Base-by-base conservation (phyloP, 2,113 vertebrate species). In the Urocolius indicus region DNA sequence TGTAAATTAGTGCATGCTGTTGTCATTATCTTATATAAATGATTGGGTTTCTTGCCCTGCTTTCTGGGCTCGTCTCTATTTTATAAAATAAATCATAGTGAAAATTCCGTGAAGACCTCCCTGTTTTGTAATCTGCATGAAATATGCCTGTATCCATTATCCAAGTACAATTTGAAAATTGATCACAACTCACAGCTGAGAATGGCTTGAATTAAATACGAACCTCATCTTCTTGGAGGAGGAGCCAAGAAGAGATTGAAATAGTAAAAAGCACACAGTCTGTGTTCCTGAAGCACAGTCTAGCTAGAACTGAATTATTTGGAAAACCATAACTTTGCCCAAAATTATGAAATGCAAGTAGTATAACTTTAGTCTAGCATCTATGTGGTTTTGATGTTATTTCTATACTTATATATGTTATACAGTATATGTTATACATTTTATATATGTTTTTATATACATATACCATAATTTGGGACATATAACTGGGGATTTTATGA, bases 201-300 rank as follows among this genome's bases (percentile, higher is more conserved):
- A 88, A 46, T 57, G 13, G 23, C 76, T 54, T 57, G 59, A 96
- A 93, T 96, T 90, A 95, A 95, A 63, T 67, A 89, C 59, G 69
- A 95, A 9, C 77, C 18, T 93, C 49, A 80, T 96, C 66, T 94
- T 80, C 78, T 52, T 65, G 46, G 74, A 94, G 79, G 75, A 96
- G 90, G 67, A 95, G 74, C 81, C 36, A 63, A 43, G 55, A 36
- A 57, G 57, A 87, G 58, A 75, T 49, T 32, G 65, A 63, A 66
- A 66, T 93, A 6, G 12, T 62, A 36, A 62, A 32, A 79, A 90
- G 11, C 29, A 41, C 38, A 41, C 38, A 41, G 38, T 41, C 38
- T 41, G 38, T 41, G 38, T 94, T 90, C 89, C 59, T 51, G 77
- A 71, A 63, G 49, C 81, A 59, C 36, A 90, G 9, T 74, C 34